Evolutionary conservation across 2,888 invertebrate genomes (phyloP).

Genomic region (Ephialtes manifestator): DNA sequence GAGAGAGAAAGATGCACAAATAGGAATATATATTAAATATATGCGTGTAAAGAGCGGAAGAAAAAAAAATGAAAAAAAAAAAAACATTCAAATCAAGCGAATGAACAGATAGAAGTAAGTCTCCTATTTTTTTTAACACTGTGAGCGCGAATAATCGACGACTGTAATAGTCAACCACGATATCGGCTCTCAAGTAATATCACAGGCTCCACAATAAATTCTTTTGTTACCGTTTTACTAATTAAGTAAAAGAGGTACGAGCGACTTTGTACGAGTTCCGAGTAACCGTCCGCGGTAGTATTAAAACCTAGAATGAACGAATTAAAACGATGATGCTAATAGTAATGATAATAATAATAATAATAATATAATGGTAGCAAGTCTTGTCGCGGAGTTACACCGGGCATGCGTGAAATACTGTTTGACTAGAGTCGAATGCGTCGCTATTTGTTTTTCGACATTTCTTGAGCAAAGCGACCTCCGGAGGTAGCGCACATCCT

Average conservation of each 20-base stretch:
- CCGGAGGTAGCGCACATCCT: slow-evolving; percentile 35
- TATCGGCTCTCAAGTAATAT: slow-evolving; percentile 50
- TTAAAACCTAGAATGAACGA: slow-evolving; percentile 17
- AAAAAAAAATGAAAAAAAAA: slow-evolving; percentile 39
- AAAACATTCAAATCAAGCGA: slow-evolving; percentile 58
- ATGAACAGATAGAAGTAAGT: slow-evolving; percentile 46
- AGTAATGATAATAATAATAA: slow-evolving; percentile 23
- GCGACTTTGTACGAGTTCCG: slow-evolving; percentile 40
- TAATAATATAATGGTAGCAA: slow-evolving; percentile 30
- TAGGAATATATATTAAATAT: slow-evolving; percentile 28
- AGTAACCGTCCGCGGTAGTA: slow-evolving; percentile 28
- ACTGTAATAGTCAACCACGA: not conserved
- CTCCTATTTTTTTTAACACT: slow-evolving; percentile 32
- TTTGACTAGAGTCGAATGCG: slow-evolving; percentile 74
- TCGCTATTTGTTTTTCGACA: slow-evolving; percentile 46
- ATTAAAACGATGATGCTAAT: not conserved
- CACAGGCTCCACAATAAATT: slow-evolving; percentile 61
- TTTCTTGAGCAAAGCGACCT: slow-evolving; percentile 31
- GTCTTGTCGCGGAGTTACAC: slow-evolving; percentile 59
- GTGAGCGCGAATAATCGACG: slow-evolving; percentile 33
- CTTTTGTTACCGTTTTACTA: slow-evolving; percentile 28
- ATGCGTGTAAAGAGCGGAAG: slow-evolving; percentile 23
- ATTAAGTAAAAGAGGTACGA: slow-evolving; percentile 38
- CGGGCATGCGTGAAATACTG: slow-evolving; percentile 72
- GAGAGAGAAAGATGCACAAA: slow-evolving; percentile 41